Evolutionary conservation across 1,140 invertebrate species (phyloP), one percentile per base, ranked within the genome.

Genomic region (Drosophila simulans): DNA sequence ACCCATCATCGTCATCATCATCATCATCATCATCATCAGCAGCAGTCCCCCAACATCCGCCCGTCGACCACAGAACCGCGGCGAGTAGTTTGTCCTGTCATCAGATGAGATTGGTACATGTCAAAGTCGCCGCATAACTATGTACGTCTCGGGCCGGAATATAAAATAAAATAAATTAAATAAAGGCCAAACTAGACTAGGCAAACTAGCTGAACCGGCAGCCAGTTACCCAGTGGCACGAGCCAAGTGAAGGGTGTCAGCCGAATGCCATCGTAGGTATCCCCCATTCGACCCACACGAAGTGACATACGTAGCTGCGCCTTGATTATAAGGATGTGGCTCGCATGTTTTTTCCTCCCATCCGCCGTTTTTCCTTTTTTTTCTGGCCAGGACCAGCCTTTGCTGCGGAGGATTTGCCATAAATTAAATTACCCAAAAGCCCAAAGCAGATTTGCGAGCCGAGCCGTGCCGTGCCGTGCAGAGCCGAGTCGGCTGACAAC

Each of bases 391-490:
- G 15, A 39, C 11, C 27, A n/a, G 56, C 34, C 48, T 42, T 46
- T 53, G 35, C 20, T 13, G 13, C 20, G 56, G 43, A 42, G 72
- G 43, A 40, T 46, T 65, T 20, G 56, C 59, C 78, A 82, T 86
- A 85, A 86, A 85, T 85, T 85, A 81, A 85, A 85, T 86, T 85
- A 86, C 64, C 68, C 64, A 69, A 77, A 51, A 80, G 57, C 73
- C 60, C 58, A 66, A 64, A 71, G 74, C 59, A 70, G 71, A 64
- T 60, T 73, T 70, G 42, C 46, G 54, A 39, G 22, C 35, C 20
- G 37, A 4, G 37, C 10, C 34, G 5, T 5, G 34, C 20, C 20
- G 20, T 22, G 20, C 20, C 20, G 20, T 22, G 20, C 20, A 22
- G 34, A 34, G 34, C 10, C 34, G 34, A 10, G 5, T 34, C 10